A percentile compares a stretch with the other conserved stretches of the same genome.
These are phyloP conservation scores for Rhinolophus sinicus DNA, from an alignment of 2,113 vertebrate species.

Conservation along the genomic window DNA sequence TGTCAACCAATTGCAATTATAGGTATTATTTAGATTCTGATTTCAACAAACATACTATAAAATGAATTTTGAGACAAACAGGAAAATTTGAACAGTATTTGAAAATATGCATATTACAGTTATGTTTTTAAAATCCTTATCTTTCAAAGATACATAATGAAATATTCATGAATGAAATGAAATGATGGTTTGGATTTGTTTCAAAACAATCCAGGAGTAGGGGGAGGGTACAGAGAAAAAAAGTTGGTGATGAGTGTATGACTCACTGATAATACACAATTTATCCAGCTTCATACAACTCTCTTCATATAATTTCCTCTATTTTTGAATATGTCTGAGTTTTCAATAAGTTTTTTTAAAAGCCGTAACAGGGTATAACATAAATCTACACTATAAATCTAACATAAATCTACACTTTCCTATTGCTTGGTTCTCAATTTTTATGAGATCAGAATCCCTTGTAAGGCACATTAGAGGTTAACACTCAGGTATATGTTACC, in stretches of 20 bases:
- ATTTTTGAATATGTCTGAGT: neutral
- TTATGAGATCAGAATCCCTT: slow-evolving; percentile 26
- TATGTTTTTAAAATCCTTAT: neutral
- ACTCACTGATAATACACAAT: neutral
- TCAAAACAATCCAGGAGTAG: slow-evolving; percentile 1
- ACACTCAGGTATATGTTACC: neutral
- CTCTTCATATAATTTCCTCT: neutral
- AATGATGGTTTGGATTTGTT: slow-evolving; percentile 13
- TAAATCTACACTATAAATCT: neutral
- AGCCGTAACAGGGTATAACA: neutral
- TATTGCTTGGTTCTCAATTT: neutral
- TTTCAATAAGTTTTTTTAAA: neutral
- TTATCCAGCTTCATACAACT: neutral
- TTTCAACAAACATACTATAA: neutral
- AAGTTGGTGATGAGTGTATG: neutral
- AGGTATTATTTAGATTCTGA: neutral
- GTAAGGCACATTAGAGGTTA: neutral
- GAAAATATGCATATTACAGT: neutral
- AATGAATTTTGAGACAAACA: neutral
- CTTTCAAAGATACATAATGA: slow-evolving; percentile 9
- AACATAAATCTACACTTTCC: slow-evolving; percentile 9
- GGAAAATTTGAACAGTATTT: slow-evolving; percentile 2
- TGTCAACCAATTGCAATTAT: neutral
- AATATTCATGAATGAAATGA: slow-evolving; percentile 20
- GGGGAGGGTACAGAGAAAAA: neutral